Evolutionary conservation across 2,888 invertebrate genomes (phyloP), one percentile per base, ranked within the genome.

Genomic region (Cryptosula pallasiana): DNA sequence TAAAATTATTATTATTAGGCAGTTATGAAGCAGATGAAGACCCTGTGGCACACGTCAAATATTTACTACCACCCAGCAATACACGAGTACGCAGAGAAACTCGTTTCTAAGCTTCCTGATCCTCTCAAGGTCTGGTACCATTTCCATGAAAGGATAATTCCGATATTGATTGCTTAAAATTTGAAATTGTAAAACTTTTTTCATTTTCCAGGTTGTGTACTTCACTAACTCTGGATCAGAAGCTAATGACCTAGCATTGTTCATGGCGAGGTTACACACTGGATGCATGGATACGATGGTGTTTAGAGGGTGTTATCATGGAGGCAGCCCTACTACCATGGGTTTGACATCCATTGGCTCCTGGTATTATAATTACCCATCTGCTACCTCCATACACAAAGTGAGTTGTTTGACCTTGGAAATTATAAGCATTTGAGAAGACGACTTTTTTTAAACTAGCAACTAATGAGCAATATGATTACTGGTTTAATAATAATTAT

Each of bases 181-280:
- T n/a, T n/a, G n/a, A n/a, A n/a, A n/a, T n/a, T n/a, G n/a, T n/a
- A n/a, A n/a, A 45, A 45, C 20, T 45, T 45, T 45, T 45, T 45
- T 25, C n/a, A 57, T 23, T 57, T 57, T n/a, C 3, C 81, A 93
- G 92, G 91, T 92, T 34, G 92, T 93, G 1, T 96, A 95, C 82
- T 90, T 97, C 78, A 92, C 94, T 0, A 98, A 98, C 85, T 97
- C 96, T 79, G 98, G 98, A 0, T 93, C 95, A 1, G 98, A 99
- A 86, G 97, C 98, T 0, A 98, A 97, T 81, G 98, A 99, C 83
- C 86, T 99, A 73, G 98, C 98, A 0, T 88, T 93, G 76, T 82
- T 95, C 35, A 88, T 99, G 85, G 92, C 96, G 0, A 89, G 95
- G 78, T 85, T 92, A 0, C 90, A 94, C 82, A 96, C 97, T 0